Evolutionary conservation across 1,140 invertebrate genomes (phyloP), one percentile per base, ranked within the genome.

Genomic region (Eupeodes corollae): DNA sequence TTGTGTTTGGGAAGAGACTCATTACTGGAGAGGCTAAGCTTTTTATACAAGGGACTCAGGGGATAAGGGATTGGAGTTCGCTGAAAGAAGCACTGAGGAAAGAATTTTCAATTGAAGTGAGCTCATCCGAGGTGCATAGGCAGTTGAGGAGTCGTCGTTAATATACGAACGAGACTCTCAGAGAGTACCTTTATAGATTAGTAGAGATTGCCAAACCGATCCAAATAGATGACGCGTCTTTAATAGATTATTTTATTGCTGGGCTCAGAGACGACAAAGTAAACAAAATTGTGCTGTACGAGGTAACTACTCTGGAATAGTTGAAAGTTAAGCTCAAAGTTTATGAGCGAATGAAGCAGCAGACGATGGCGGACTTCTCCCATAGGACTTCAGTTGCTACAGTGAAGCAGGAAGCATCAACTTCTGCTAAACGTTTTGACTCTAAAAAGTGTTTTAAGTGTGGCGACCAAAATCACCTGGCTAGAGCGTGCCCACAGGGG

Each of bases 31-130:
- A n/a, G n/a, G n/a, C n/a, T n/a, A n/a, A n/a, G n/a, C n/a, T n/a
- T n/a, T n/a, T n/a, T n/a, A n/a, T n/a, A n/a, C n/a, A n/a, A n/a
- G n/a, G n/a, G n/a, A n/a, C n/a, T n/a, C n/a, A n/a, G n/a, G n/a
- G n/a, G n/a, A n/a, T n/a, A n/a, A n/a, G n/a, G n/a, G 11, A 49
- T 44, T 44, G 47, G 42, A 31, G 21, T 43, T 9, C 6, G 5
- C 34, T 49, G 12, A 49, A 44, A 44, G n/a, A 3, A n/a, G 31
- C 26, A 13, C 13, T 48, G 10, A 11, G 32, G 12, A 18, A 48
- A n/a, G 47, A 48, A 30, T 48, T 48, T 42, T 19, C n/a, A 34
- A 15, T 42, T 5, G 42, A 34, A 35, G 18, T 49, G n/a, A 43
- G 38, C n/a, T 43, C 31, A 21, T 40, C 47, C 8, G 33, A 43